Conservation (phyloP, 2,113 vertebrate species). For the Bos indicus region DNA sequence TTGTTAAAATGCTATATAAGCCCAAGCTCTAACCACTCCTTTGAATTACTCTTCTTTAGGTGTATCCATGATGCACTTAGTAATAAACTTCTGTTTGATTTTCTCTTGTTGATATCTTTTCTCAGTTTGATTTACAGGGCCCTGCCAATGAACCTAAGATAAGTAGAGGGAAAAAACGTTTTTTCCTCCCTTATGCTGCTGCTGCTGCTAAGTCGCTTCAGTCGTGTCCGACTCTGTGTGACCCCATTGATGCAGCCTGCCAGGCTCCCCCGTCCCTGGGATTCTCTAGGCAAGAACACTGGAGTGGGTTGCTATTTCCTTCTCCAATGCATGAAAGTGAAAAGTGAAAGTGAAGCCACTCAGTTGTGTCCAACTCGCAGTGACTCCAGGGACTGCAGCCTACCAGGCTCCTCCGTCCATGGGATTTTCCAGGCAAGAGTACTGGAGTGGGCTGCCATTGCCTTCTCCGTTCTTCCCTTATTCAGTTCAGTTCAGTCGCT, state of each 20-base stretch:
- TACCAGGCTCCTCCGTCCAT: too few relatives aligned
- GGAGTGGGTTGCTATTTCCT: too few relatives aligned
- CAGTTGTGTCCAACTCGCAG: too few relatives aligned
- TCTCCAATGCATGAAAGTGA: too few relatives aligned
- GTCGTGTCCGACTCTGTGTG: accelerated
- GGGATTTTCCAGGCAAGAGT: too few relatives aligned
- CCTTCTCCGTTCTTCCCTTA: not conserved
- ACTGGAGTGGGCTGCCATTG: not conserved
- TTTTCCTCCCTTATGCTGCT: not conserved
- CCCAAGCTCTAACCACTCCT: not conserved
- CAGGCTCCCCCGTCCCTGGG: too few relatives aligned
- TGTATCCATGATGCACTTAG: not conserved
- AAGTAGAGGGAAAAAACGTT: not conserved
- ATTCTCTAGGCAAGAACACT: too few relatives aligned
- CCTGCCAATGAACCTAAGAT: not conserved
- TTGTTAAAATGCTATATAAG: not conserved
- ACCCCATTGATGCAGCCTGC: too few relatives aligned
- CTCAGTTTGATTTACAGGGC: not conserved
- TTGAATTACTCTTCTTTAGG: not conserved
- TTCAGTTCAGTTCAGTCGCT: too few relatives aligned
- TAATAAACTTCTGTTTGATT: not conserved
- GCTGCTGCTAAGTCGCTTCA: not conserved
- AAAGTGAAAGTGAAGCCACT: too few relatives aligned
- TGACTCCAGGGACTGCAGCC: too few relatives aligned
- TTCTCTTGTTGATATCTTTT: not conserved